Evolutionary conservation across 2,888 invertebrate genomes (phyloP).

Genomic region (Melipona beecheii): DNA sequence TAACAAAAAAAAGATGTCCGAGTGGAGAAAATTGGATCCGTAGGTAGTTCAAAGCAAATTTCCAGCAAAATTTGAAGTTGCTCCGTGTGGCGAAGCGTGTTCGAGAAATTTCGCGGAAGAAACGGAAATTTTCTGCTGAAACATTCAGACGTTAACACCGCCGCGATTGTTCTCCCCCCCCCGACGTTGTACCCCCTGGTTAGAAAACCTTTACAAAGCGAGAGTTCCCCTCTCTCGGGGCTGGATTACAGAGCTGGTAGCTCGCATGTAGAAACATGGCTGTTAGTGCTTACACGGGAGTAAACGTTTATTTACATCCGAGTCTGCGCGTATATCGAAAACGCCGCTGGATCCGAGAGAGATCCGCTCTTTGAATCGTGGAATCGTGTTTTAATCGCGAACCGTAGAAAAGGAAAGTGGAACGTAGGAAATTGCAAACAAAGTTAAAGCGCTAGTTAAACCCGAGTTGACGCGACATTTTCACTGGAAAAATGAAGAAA

Average conservation of each 20-base stretch:
- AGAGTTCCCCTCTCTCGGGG: neutral
- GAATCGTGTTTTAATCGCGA: neutral
- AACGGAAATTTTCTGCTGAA: too few species aligned
- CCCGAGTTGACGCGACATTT: too few species aligned
- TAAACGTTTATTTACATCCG: constrained; percentile 4
- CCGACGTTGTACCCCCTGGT: neutral
- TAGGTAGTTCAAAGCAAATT: too few species aligned
- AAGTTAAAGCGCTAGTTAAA: too few species aligned
- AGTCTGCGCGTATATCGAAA: neutral
- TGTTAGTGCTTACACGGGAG: neutral
- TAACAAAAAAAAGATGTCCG: too few species aligned
- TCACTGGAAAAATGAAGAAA: too few species aligned
- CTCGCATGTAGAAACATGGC: neutral
- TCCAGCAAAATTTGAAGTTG: too few species aligned
- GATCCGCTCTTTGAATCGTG: neutral
- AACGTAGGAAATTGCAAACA: too few species aligned
- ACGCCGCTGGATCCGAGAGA: neutral
- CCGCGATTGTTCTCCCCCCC: neutral
- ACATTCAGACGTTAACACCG: neutral
- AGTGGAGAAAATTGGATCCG: too few species aligned
- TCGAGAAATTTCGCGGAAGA: too few species aligned
- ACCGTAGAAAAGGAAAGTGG: too few species aligned
- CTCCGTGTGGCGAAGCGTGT: too few species aligned
- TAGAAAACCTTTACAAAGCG: constrained; percentile 1
- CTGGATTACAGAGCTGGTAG: neutral